Evolutionary conservation across 2,888 invertebrate genomes (phyloP), one percentile per base, ranked within the genome.

Genomic region (Exocentrus adspersus): DNA sequence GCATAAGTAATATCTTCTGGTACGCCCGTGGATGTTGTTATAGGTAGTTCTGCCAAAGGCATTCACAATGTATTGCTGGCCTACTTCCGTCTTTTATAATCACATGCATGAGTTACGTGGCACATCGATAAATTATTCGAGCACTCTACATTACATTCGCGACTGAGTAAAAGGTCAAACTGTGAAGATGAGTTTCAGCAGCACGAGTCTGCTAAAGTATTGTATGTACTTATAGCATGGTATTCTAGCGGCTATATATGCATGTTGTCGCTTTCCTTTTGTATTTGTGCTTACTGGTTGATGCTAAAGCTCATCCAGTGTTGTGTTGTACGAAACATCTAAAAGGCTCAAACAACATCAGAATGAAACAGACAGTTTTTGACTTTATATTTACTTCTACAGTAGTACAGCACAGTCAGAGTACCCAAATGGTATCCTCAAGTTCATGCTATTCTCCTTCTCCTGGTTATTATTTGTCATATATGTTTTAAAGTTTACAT

Each of bases 31-130:
- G 16, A 2, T 37, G 37, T 28, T 14, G 24, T 24, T 7, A 24
- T 14, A 32, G 51, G 32, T 28, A 10, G 30, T 14, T 24, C 24
- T 37, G 37, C 37, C 5, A n/a, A 12, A 30, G 16, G 51, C 51
- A 51, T 51, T 32, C 30, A 51, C 51, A 51, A 51, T 37, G 51
- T n/a, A 51, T 32, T 51, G n/a, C n/a, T n/a, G 51, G 32, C 51
- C 51, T 17, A 51, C 32, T 32, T 51, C 51, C 51, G 51, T 32
- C 37, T 51, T 12, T 51, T 51, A 19, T 51, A 51, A 51, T 32
- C 32, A 9, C 30, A 30, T 50, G 51, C 51, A 51, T 37, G 19
- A 19, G 32, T 37, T 51, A 32, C 51, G 51, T 51, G 37, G 51
- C 32, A 51, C 51, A 32, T 51, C 51, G 17, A 51, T 51, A 51